Evolutionary conservation across 1,140 invertebrate genomes (phyloP).

Genomic region (Elysia chlorotica): DNA sequence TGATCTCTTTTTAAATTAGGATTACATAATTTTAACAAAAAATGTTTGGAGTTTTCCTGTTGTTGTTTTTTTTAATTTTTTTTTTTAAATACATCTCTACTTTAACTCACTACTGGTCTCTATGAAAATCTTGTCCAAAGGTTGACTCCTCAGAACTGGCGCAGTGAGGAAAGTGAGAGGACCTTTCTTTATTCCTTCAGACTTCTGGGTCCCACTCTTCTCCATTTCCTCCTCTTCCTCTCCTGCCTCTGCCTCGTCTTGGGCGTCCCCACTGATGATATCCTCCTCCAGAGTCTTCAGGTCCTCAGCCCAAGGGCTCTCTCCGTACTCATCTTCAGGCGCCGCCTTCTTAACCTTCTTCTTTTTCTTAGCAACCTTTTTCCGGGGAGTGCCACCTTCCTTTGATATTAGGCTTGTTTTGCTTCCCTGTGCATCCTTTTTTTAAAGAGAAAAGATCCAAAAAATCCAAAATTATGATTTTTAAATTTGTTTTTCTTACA

Average conservation of each 20-base stretch:
- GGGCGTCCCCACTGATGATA: conserved; percentile 35
- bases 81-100: no score
- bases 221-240: conserved; percentile 34
- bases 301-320: conserved; percentile 41
- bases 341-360: conserved; percentile 31
- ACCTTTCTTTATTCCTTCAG: neutral
- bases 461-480: no score
- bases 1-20: no score
- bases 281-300: conserved; percentile 49
- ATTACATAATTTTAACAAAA: no score
- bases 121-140: conserved; percentile 51
- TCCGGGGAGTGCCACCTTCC: conserved; percentile 39
- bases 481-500: no score
- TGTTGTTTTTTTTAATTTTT: no score
- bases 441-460: no score
- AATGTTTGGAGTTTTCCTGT: no score
- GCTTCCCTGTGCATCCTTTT: conserved; percentile 46
- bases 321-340: conserved; percentile 36
- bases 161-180: conserved; percentile 23
- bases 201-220: conserved; percentile 28
- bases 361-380: conserved; percentile 45
- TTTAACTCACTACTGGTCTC: conserved; percentile 48
- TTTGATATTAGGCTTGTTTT: conserved; percentile 49
- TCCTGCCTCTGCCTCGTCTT: conserved; percentile 1
- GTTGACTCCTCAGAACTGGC: conserved; percentile 44